phyloP scores from a whole-genome alignment of 2,113 vertebrate genomes.

The Halichoeres trimaculatus region DNA sequence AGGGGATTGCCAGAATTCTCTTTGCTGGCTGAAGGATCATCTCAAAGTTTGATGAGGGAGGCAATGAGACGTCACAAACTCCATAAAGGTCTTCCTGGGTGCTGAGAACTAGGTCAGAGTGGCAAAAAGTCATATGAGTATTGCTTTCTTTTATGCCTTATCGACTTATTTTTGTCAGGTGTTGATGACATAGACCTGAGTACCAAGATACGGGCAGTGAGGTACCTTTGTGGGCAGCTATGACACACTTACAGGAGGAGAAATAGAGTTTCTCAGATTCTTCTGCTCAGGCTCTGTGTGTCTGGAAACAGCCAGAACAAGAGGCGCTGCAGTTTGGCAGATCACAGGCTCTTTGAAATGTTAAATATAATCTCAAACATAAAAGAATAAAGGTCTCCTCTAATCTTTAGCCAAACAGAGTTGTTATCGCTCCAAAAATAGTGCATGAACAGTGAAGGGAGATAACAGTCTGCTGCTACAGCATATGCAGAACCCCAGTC shows the following conservation, averaged over 20 bases:
- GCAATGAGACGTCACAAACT: conserved; percentile 21
- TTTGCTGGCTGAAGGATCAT: conserved; percentile 47
- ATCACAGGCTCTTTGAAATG: conserved; percentile 52
- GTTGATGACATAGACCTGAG: background rate
- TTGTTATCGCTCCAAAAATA: conserved; percentile 30
- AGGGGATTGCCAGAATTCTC: conserved; percentile 68
- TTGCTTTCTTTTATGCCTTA: conserved; percentile 4
- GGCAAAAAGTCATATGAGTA: background rate
- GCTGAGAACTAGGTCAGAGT: background rate
- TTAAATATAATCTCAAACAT: conserved; percentile 54
- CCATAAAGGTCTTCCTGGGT: background rate
- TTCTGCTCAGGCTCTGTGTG: conserved; percentile 4
- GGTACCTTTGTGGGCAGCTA: background rate
- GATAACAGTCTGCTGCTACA: conserved; percentile 24
- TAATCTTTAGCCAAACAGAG: conserved; percentile 37
- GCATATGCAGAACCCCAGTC: conserved; percentile 2
- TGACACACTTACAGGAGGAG: conserved; percentile 5
- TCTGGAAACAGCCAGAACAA: conserved; percentile 8
- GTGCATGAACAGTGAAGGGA: background rate
- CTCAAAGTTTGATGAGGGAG: conserved; percentile 72
- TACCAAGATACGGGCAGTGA: conserved; percentile 3
- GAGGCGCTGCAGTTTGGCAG: conserved; percentile 19
- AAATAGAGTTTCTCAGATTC: conserved; percentile 9
- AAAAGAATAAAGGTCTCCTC: conserved; percentile 41
- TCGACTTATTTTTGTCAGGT: background rate